phyloP scores from a whole-genome alignment of 2,888 invertebrate genomes.

The Pyrrhia umbra region DNA sequence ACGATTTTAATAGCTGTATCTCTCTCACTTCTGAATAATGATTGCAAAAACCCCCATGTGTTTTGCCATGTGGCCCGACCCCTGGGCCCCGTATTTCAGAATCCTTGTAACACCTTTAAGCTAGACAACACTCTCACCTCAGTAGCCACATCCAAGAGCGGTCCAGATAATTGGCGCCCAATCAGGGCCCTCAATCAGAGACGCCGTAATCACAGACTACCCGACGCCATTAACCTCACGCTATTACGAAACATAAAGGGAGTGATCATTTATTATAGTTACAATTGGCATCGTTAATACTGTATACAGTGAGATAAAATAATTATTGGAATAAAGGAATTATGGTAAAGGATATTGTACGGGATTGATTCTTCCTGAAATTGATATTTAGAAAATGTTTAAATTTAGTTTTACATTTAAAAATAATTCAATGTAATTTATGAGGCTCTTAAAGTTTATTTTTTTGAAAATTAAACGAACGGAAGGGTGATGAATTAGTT shows the following conservation, averaged over 20 bases:
- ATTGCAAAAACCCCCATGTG: too few relatives aligned
- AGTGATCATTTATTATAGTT: slow-evolving; percentile 64
- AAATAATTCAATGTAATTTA: too few relatives aligned
- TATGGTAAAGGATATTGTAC: slow-evolving; percentile 9
- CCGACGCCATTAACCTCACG: slow-evolving; percentile 38
- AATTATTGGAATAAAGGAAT: slow-evolving; percentile 23
- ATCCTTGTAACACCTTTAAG: slow-evolving; percentile 4
- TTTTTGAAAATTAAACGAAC: too few relatives aligned
- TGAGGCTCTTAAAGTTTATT: too few relatives aligned
- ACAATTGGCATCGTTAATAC: slow-evolving; percentile 43
- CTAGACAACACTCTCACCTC: slow-evolving; percentile 10
- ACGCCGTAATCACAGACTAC: slow-evolving; percentile 48
- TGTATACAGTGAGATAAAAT: slow-evolving; percentile 47
- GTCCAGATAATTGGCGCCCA: slow-evolving; percentile 47
- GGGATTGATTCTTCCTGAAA: background rate
- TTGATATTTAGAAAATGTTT: background rate
- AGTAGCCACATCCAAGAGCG: slow-evolving; percentile 15
- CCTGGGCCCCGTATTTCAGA: too few relatives aligned
- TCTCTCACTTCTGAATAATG: too few relatives aligned
- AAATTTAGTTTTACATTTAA: background rate
- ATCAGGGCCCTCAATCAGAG: slow-evolving; percentile 32
- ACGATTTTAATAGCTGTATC: too few relatives aligned
- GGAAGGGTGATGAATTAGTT: too few relatives aligned
- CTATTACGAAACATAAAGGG: slow-evolving; percentile 61
- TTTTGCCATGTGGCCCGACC: too few relatives aligned